These are phyloP conservation scores for Pherbina coryleti DNA, from an alignment of 2,888 invertebrate genomes.

Conservation along the genomic window DNA sequence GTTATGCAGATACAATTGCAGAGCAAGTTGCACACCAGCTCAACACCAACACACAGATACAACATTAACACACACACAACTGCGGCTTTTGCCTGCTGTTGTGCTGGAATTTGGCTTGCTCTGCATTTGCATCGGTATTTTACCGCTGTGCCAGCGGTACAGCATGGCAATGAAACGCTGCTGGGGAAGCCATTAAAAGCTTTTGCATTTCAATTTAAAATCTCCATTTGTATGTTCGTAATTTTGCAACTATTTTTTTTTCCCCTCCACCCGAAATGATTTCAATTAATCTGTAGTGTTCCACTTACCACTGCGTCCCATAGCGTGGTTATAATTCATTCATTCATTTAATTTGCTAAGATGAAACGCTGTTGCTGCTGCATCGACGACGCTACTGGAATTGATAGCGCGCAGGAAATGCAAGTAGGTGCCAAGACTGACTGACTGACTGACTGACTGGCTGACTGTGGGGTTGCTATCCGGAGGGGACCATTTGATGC, in stretches of 20 bases:
- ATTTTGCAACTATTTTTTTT: neutral
- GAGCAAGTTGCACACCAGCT: neutral
- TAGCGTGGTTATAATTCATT: conserved; percentile 8
- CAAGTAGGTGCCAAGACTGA: conserved; percentile 20
- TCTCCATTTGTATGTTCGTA: neutral
- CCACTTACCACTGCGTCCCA: neutral
- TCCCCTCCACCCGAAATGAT: neutral
- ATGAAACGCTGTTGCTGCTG: neutral
- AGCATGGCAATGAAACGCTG: neutral
- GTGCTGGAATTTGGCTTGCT: conserved; percentile 19
- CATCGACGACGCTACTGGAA: neutral
- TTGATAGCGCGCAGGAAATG: conserved; percentile 6
- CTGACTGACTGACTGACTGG: neutral
- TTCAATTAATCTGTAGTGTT: neutral
- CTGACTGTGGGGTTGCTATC: neutral
- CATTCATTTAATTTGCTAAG: conserved; percentile 31
- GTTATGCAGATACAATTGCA: neutral
- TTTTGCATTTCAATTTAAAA: neutral
- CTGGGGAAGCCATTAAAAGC: neutral
- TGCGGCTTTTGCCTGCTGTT: neutral
- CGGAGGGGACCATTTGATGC: neutral
- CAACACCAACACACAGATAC: neutral
- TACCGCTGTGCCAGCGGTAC: neutral
- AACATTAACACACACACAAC: neutral
- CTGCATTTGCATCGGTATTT: conserved; percentile 25